These are phyloP conservation scores for Tetragonisca angustula DNA, from an alignment of 2,888 invertebrate genomes.

Conservation along the genomic window DNA sequence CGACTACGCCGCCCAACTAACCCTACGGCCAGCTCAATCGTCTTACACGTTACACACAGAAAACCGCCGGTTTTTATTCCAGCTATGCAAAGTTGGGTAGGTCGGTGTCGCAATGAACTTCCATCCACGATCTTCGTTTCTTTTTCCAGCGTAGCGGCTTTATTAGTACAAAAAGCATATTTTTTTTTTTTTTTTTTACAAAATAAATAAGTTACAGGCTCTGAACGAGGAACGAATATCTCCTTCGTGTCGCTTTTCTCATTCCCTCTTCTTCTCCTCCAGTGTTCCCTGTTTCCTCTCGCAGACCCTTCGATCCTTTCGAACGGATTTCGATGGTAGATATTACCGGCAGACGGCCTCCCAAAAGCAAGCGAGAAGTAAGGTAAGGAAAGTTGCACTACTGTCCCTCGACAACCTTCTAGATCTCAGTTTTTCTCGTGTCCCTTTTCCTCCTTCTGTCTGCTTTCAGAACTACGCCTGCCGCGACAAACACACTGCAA, in stretches of 20 bases:
- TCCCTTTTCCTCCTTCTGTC: slow-evolving; percentile 30
- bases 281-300: not conserved
- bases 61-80: slow-evolving; percentile 1
- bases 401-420: not conserved
- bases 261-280: not conserved
- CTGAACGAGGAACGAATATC: slow-evolving; percentile 66
- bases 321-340: slow-evolving; percentile 25
- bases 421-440: not conserved
- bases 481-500: slow-evolving; percentile 29
- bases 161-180: slow-evolving; percentile 83
- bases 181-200: slow-evolving; percentile 71
- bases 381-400: not conserved
- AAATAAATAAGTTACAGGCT: slow-evolving; percentile 83
- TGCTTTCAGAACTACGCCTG: slow-evolving; percentile 63
- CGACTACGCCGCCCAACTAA: slow-evolving; percentile 67
- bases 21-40: slow-evolving; percentile 61
- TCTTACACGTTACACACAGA: not conserved
- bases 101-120: slow-evolving; percentile 3
- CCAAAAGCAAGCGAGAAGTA: slow-evolving; percentile 31
- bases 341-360: slow-evolving; percentile 37
- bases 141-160: slow-evolving; percentile 76
- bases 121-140: not conserved
- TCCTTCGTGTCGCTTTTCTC: not conserved
- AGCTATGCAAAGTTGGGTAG: slow-evolving; percentile 27
- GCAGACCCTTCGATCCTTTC: slow-evolving; percentile 15